phyloP scores from a whole-genome alignment of 2,888 invertebrate species.

The Acholoe squamosa region DNA sequence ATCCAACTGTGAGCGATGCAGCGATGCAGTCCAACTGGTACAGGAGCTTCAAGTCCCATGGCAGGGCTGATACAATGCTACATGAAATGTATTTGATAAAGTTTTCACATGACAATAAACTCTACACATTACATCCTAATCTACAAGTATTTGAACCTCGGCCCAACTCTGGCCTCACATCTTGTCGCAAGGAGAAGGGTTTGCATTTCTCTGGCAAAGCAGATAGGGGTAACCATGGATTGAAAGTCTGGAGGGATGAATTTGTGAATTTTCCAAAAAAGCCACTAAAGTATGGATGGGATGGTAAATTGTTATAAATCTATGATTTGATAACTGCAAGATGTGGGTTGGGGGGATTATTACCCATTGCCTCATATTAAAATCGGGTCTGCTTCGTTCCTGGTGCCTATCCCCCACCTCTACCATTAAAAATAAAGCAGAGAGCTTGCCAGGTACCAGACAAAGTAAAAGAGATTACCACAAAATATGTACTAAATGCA shows the following conservation, averaged over 20 bases:
- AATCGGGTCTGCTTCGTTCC: no score
- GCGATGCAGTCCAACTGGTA: not conserved
- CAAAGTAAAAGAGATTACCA: no score
- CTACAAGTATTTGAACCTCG: not conserved
- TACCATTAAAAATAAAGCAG: no score
- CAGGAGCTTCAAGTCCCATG: not conserved
- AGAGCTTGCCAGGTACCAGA: no score
- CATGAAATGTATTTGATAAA: not conserved
- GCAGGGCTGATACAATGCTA: not conserved
- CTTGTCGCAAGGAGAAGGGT: slow-evolving; percentile 12
- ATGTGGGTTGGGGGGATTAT: no score
- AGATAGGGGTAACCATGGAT: no score
- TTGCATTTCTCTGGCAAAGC: not conserved
- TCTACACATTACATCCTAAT: slow-evolving; percentile 10
- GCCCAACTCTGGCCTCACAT: not conserved
- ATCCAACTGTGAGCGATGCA: not conserved
- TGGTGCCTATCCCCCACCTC: no score
- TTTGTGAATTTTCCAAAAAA: not conserved
- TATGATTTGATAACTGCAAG: not conserved
- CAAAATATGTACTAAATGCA: no score
- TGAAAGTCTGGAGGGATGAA: slow-evolving; percentile 22
- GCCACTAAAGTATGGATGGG: not conserved
- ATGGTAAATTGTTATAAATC: not conserved
- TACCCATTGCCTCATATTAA: no score
- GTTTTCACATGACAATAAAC: not conserved